A percentile compares a stretch with the other conserved stretches of the same genome.
Conservation (phyloP, 1,140 invertebrate species). For the Maconellicoccus hirsutus region DNA sequence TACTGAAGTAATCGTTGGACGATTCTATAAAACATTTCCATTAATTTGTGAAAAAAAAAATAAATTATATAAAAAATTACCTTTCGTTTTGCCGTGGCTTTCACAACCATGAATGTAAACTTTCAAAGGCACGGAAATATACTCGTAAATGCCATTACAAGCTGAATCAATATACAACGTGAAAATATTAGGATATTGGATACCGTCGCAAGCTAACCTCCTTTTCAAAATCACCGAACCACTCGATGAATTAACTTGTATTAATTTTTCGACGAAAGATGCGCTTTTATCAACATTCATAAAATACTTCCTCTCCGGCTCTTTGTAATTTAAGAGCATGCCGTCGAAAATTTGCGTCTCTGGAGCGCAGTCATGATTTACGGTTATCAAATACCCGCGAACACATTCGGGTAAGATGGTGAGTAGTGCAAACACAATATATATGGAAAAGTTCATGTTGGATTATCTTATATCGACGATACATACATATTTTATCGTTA, state of each 20-base stretch:
- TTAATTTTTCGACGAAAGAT: slow-evolving; percentile 62
- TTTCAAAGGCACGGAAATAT: slow-evolving; percentile 66
- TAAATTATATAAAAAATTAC: neutral
- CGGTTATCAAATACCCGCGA: slow-evolving; percentile 50
- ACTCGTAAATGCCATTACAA: slow-evolving; percentile 67
- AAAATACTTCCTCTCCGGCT: slow-evolving; percentile 41
- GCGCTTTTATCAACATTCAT: slow-evolving; percentile 65
- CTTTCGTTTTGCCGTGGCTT: slow-evolving; percentile 25
- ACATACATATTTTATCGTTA: neutral
- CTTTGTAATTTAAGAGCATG: slow-evolving; percentile 58
- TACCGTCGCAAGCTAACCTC: slow-evolving; percentile 60
- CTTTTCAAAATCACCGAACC: slow-evolving; percentile 63
- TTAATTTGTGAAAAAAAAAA: neutral
- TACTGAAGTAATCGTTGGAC: neutral
- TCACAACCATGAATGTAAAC: slow-evolving; percentile 64
- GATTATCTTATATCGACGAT: neutral
- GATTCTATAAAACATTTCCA: neutral
- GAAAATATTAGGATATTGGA: slow-evolving; percentile 70
- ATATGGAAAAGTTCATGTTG: no score
- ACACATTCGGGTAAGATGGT: neutral
- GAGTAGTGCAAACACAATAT: neutral
- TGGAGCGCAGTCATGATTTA: slow-evolving; percentile 51
- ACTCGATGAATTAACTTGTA: slow-evolving; percentile 57
- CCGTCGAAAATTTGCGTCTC: slow-evolving; percentile 65
- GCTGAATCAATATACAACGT: slow-evolving; percentile 76